Percentiles rank a stretch among this genome's conserved stretches.
Evolutionary conservation across 2,797 vertebrate species (phyloP).

Genomic region (Buceros bicornis): DNA sequence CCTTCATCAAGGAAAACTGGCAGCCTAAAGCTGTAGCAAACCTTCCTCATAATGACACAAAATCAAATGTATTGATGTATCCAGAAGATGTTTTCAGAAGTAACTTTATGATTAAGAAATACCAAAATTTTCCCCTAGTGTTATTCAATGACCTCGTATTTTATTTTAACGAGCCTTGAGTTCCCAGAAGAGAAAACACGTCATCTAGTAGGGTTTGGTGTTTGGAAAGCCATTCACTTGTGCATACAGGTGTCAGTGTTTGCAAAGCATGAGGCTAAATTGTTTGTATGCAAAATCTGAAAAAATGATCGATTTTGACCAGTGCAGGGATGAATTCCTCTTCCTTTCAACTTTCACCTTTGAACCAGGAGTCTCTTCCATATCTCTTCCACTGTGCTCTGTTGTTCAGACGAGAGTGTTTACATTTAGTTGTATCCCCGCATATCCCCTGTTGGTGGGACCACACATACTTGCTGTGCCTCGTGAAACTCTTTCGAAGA

Average conservation of each 20-base stretch:
- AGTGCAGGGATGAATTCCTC: not conserved
- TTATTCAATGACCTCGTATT: not conserved
- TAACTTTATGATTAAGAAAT: not conserved
- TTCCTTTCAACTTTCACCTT: not conserved
- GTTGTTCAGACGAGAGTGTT: conserved; percentile 6
- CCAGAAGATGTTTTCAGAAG: not conserved
- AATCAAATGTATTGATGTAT: not conserved
- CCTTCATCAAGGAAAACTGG: not conserved
- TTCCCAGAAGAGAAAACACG: not conserved
- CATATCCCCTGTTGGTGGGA: not conserved
- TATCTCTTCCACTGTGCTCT: not conserved
- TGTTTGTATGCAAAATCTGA: not conserved
- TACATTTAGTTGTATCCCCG: not conserved
- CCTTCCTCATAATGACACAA: not conserved
- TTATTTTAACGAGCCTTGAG: not conserved
- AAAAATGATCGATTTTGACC: not conserved
- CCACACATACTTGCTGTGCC: not conserved
- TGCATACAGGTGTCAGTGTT: not conserved
- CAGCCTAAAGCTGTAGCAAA: not conserved
- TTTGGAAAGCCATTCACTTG: not conserved
- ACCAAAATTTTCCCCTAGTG: not conserved
- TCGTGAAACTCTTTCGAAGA: not conserved
- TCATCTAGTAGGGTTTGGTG: not conserved
- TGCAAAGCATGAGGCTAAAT: accelerated
- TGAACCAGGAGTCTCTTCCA: not conserved